A percentile compares a stretch with the other conserved stretches of the same genome.
Conservation (phyloP, 2,113 vertebrate species). For the Malurus melanocephalus region DNA sequence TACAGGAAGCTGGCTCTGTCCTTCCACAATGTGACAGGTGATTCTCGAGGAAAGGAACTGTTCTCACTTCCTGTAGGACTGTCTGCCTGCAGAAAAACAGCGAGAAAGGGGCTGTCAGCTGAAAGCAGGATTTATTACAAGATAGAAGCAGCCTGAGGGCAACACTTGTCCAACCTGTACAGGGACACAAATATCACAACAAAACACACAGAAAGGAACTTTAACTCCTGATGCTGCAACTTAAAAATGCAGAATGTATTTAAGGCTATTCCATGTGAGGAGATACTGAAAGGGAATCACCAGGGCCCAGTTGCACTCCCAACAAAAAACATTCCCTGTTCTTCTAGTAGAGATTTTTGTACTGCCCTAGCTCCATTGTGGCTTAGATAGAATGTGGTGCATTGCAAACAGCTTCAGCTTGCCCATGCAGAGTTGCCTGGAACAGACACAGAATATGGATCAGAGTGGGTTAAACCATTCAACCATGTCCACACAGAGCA, state of each 20-base stretch:
- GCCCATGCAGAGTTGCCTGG: not conserved
- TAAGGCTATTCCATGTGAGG: not conserved
- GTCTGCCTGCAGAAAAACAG: constrained; percentile 75
- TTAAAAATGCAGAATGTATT: not conserved
- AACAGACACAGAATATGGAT: not conserved
- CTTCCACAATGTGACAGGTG: constrained; percentile 18
- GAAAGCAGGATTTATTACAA: not conserved
- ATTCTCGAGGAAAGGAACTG: constrained; percentile 44
- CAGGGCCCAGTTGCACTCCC: not conserved
- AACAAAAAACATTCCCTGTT: not conserved
- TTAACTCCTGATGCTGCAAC: not conserved
- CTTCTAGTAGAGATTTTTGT: not conserved
- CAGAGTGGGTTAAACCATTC: not conserved
- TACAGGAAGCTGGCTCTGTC: constrained; percentile 77
- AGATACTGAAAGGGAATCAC: not conserved
- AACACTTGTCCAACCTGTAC: not conserved
- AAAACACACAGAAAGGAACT: constrained; percentile 11
- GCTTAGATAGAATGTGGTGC: not conserved
- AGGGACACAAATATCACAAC: not conserved
- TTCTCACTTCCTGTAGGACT: constrained; percentile 85
- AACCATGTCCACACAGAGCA: not conserved
- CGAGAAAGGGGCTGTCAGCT: constrained; percentile 12
- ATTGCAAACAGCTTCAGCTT: not conserved
- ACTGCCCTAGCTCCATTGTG: not conserved
- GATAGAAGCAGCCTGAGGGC: not conserved